Evolutionary conservation across 2,113 vertebrate genomes (phyloP).

Genomic region (Phaethornis superciliosus): DNA sequence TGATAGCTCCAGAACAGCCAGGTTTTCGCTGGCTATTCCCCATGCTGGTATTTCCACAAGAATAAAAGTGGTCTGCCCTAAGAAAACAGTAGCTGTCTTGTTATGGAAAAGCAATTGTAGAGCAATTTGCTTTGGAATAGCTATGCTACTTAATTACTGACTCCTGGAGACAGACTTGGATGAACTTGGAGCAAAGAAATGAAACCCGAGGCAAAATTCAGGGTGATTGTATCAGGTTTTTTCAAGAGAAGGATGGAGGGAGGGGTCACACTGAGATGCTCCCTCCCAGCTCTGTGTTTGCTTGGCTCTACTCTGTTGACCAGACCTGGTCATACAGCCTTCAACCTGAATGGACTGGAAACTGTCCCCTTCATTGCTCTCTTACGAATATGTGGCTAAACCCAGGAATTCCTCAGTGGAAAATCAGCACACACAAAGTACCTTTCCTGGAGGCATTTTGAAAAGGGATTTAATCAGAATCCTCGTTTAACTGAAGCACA

Average conservation of each 20-base stretch:
- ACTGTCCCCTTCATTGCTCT: neutral
- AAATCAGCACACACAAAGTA: neutral
- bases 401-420: neutral
- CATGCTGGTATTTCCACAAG: neutral
- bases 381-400: neutral
- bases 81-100: constrained; percentile 9
- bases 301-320: neutral
- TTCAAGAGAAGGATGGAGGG: neutral
- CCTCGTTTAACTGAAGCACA: neutral
- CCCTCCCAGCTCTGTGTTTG: neutral
- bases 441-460: neutral
- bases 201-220: neutral
- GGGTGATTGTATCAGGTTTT: neutral
- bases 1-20: neutral
- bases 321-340: neutral
- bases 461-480: neutral
- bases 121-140: constrained; percentile 24
- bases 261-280: neutral
- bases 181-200: neutral
- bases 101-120: constrained; percentile 5
- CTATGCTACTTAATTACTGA: neutral
- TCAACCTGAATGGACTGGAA: neutral
- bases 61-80: constrained; percentile 7
- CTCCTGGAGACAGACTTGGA: neutral
- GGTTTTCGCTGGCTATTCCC: constrained; percentile 15